Evolutionary conservation across 2,888 invertebrate species (phyloP).

Genomic region (Serrognathus titanus): DNA sequence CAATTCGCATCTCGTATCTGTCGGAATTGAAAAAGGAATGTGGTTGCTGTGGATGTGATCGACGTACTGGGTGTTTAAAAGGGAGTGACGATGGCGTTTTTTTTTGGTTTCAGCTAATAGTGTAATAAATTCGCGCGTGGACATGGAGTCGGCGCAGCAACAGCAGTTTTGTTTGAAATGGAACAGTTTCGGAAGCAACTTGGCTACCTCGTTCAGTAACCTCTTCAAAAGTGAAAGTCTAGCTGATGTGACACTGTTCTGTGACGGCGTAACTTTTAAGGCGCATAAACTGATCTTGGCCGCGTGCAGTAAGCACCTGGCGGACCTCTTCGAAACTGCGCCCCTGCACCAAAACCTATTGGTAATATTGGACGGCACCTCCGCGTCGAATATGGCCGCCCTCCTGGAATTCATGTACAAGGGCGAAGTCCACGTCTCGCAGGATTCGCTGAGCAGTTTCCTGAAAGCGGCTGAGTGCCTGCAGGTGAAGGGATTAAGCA

Average conservation of each 20-base stretch:
- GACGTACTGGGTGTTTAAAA: too few species aligned
- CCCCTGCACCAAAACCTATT: slow-evolving; percentile 77
- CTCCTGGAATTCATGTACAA: slow-evolving; percentile 92
- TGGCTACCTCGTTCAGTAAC: slow-evolving; percentile 88
- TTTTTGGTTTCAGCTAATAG: slow-evolving; percentile 57
- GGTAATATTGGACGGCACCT: slow-evolving; percentile 86
- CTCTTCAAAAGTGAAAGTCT: slow-evolving; percentile 90
- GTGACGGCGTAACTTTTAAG: slow-evolving; percentile 90
- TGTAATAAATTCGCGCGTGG: slow-evolving; percentile 68
- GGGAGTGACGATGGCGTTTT: slow-evolving; percentile 6
- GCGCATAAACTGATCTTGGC: slow-evolving; percentile 89
- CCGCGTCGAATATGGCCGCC: slow-evolving; percentile 87
- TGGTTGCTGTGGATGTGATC: too few species aligned
- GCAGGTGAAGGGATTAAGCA: slow-evolving; percentile 79
- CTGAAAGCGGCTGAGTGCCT: slow-evolving; percentile 88
- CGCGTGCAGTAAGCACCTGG: slow-evolving; percentile 90
- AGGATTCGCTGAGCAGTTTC: slow-evolving; percentile 87
- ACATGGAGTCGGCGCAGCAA: slow-evolving; percentile 79
- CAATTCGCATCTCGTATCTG: too few species aligned
- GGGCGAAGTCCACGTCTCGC: slow-evolving; percentile 89
- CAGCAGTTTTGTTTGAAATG: slow-evolving; percentile 94
- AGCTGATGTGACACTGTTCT: slow-evolving; percentile 88
- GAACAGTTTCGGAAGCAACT: slow-evolving; percentile 93
- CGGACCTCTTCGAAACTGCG: slow-evolving; percentile 85
- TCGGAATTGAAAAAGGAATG: too few species aligned